Conservation (phyloP, 2,113 vertebrate species). For the Bubo scandiacus region DNA sequence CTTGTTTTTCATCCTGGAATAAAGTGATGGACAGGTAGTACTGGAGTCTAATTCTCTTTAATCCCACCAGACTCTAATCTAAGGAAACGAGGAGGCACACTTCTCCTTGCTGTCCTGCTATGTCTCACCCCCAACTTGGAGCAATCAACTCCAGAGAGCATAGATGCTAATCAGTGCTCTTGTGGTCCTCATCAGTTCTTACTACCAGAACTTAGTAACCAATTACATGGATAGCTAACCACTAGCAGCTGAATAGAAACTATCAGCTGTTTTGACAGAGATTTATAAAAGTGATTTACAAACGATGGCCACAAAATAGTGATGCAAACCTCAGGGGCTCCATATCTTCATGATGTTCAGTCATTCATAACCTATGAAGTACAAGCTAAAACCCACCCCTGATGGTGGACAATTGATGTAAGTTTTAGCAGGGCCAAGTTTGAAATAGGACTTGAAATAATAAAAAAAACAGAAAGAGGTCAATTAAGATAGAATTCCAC, state of each 20-base stretch:
- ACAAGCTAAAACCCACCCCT: background rate
- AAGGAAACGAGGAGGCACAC: background rate
- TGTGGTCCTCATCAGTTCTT: background rate
- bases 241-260: background rate
- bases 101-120: background rate
- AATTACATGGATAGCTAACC: background rate
- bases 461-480: too few species aligned
- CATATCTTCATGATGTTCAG: background rate
- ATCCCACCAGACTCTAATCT: background rate
- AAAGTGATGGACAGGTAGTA: background rate
- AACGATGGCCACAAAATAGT: background rate
- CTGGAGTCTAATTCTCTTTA: background rate
- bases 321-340: background rate
- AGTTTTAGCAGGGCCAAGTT: background rate
- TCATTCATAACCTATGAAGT: background rate
- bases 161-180: too few species aligned
- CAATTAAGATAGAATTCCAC: background rate
- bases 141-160: background rate
- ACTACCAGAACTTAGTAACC: background rate
- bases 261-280: background rate
- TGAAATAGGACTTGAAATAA: background rate
- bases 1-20: background rate
- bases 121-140: background rate
- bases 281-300: background rate
- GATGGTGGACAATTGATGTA: background rate